phyloP scores from a whole-genome alignment of 2,797 vertebrate genomes.

The Typhlichthys subterraneus region DNA sequence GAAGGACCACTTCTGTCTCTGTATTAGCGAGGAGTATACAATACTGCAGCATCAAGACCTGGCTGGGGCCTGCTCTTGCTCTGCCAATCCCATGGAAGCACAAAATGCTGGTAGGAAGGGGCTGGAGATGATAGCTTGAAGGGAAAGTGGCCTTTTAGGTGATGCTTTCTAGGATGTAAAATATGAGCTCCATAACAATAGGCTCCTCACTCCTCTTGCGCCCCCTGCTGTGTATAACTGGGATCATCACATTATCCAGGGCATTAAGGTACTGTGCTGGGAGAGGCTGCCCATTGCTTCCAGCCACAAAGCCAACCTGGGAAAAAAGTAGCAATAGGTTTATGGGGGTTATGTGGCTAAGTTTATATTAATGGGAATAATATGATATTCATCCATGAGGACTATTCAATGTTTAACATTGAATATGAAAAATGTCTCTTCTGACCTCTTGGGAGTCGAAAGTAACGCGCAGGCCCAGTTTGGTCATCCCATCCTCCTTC shows the following conservation, averaged over 20 bases:
- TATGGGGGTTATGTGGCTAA: background rate
- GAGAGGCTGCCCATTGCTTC: slow-evolving; percentile 94
- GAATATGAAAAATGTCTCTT: slow-evolving; percentile 12
- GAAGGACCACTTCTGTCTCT: slow-evolving; percentile 31
- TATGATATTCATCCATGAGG: too few species aligned
- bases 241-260: slow-evolving; percentile 92
- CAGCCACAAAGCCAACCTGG: slow-evolving; percentile 95
- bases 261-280: slow-evolving; percentile 93
- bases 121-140: slow-evolving; percentile 6
- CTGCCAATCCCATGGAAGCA: slow-evolving; percentile 32
- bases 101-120: background rate
- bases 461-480: slow-evolving; percentile 91
- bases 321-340: slow-evolving; percentile 39
- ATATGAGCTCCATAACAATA: slow-evolving; percentile 94
- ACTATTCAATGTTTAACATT: background rate
- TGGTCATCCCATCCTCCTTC: slow-evolving; percentile 97
- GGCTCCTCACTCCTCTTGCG: slow-evolving; percentile 89
- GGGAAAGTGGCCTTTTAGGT: slow-evolving; percentile 71
- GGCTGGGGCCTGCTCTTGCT: slow-evolving; percentile 45
- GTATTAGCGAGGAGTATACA: slow-evolving; percentile 31
- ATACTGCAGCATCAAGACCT: background rate
- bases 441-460: slow-evolving; percentile 92
- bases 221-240: slow-evolving; percentile 94
- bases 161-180: slow-evolving; percentile 98
- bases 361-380: too few species aligned